Base-by-base conservation (phyloP, 2,113 vertebrate genomes). In the Oxyura jamaicensis region DNA sequence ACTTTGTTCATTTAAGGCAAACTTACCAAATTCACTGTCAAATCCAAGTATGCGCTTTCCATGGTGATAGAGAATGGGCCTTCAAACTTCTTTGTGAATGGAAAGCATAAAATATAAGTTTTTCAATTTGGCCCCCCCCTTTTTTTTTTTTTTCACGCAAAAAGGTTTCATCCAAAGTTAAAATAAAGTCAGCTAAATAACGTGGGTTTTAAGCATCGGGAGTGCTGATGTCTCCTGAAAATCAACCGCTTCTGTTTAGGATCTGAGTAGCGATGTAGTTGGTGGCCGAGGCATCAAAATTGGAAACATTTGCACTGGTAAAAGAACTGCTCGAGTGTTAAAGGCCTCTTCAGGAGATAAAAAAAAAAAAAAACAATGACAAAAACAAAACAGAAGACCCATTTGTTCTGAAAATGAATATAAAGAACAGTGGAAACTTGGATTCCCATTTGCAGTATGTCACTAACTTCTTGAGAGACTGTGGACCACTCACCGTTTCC, bases 111-210 rank as follows among this genome's bases (percentile, higher is more conserved):
- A n/a, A 36, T 4, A 1, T 5, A 13, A 33, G 7, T 29, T 67
- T 39, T 8, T 42, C n/a, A 63, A 71, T 7, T 2, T 1, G 16
- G 26, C 56, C n/a, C 7, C 0, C 56, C n/a, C 7, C 0, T 46
- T 75, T n/a, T 56, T 76, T 46, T 75, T 46, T 75, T n/a, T 56
- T 76, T 33, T 29, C 52, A 33, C 3, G 33, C 33, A 23, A 41
- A 46, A 59, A 77, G 22, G 31, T 59, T 92, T 65, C 28, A 44
- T 3, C 8, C 29, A 9, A 7, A 26, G 7, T 29, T 65, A 8
- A 46, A 66, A 65, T 9, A 25, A 36, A 71, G 19, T 9, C 63
- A 44, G 15, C 13, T 36, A 52, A 20, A 31, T 42, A 44, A 26
- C 8, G 1, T 4, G 16, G 0, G 3, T 25, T 69, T 83, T 31